Evolutionary conservation across 2,888 invertebrate genomes (phyloP), one percentile per base, ranked within the genome.

Genomic region (Ectropis crepuscularia): DNA sequence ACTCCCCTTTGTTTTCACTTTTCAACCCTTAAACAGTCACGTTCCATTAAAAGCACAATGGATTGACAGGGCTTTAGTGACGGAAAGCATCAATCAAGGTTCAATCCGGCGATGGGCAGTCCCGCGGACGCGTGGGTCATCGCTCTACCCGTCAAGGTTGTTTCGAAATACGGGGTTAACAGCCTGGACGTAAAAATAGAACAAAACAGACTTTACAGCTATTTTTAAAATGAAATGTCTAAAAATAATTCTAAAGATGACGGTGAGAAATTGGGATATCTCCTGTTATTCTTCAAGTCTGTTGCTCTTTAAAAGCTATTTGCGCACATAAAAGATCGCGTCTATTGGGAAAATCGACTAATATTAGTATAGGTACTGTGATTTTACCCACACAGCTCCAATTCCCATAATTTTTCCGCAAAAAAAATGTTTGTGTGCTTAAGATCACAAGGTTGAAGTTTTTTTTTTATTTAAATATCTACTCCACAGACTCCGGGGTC

Each of bases 1-100:
- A 53, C 42, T n/a, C 6, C 28, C 11, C 11, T 46, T 61, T 46
- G 39, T 55, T 53, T 43, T 53, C n/a, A 43, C 28, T 45, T 61
- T 55, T 43, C 28, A 45, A 45, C 36, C n/a, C 12, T 10, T 45
- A 7, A 42, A 51, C 47, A 45, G 38, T 41, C 12, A 10, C 42
- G 53, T 57, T 28, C 47, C 58, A 48, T 58, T 53, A 49, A 36
- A 46, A 9, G 41, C 16, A 53, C 55, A 37, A 55, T 50, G 46
- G 57, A 57, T 63, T 48, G 63, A 57, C 53, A 54, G 42, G 41
- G 36, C 11, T 62, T 55, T 55, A 57, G 57, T 61, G 64, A 67
- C 58, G 63, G 63, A 64, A 43, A 16, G 41, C 68, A 71, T 71
- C 71, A 71, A 71, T 71, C 69, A 66, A 49, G 7, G 11, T 49